A percentile compares a stretch with the other conserved stretches of the same genome.
These are phyloP conservation scores for Ectropis crepuscularia DNA, from an alignment of 2,888 invertebrate genomes.

Conservation along the genomic window DNA sequence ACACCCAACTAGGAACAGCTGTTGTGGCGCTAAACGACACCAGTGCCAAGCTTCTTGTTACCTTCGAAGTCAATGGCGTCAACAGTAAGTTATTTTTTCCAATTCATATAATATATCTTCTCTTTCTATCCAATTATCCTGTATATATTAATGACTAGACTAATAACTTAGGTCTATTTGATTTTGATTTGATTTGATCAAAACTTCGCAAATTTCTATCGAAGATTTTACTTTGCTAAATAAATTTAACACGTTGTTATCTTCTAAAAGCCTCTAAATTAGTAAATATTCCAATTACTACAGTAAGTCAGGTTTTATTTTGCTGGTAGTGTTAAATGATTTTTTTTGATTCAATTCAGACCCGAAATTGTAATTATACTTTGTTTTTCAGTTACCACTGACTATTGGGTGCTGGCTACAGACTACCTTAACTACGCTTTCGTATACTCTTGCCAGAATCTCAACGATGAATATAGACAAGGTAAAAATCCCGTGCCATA, in stretches of 20 bases:
- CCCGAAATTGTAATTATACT: not conserved
- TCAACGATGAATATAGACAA: conserved; percentile 60
- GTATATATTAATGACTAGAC: too few relatives aligned
- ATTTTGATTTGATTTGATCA: too few relatives aligned
- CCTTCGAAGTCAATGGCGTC: conserved; percentile 34
- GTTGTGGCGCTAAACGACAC: conserved; percentile 51
- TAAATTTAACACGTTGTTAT: too few relatives aligned
- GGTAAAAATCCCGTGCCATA: conserved; percentile 47
- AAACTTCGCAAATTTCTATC: too few relatives aligned
- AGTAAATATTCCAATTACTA: too few relatives aligned
- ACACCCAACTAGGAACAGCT: conserved; percentile 61
- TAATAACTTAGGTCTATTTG: too few relatives aligned
- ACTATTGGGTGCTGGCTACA: conserved; percentile 76
- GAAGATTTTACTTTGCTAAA: too few relatives aligned
- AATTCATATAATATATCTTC: not conserved
- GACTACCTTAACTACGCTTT: conserved; percentile 86
- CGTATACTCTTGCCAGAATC: conserved; percentile 86
- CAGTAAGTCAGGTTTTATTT: too few relatives aligned
- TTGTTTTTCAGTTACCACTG: conserved; percentile 49
- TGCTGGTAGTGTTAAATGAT: too few relatives aligned
- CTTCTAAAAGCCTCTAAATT: too few relatives aligned
- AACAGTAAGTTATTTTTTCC: conserved; percentile 24
- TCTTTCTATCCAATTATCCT: too few relatives aligned
- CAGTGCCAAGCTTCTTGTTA: conserved; percentile 57
- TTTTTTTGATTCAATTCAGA: too few relatives aligned